Conservation (phyloP, 2,113 vertebrate species). For the Taurulus bubalis region DNA sequence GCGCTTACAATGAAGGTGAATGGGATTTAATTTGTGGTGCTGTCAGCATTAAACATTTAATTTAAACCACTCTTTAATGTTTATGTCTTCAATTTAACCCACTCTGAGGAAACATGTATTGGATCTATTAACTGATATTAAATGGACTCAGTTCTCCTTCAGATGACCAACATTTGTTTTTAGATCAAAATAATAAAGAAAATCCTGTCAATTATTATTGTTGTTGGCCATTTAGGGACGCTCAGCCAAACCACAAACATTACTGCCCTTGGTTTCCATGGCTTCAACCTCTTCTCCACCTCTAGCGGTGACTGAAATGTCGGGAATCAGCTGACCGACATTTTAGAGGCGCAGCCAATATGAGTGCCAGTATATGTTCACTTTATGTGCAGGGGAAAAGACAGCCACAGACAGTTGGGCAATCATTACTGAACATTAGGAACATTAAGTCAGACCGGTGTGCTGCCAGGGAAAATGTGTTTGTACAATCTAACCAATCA, state of each 20-base stretch:
- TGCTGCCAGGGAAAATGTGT: constrained; percentile 23
- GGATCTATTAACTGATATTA: not conserved
- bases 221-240: constrained; percentile 27
- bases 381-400: constrained; percentile 4
- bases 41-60: not conserved
- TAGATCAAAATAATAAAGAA: constrained; percentile 4
- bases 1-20: not conserved
- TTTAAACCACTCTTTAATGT: not conserved
- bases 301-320: constrained; percentile 15
- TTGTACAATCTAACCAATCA: constrained; percentile 23
- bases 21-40: not conserved
- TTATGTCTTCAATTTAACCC: not conserved
- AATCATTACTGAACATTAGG: constrained; percentile 28
- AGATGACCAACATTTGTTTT: not conserved
- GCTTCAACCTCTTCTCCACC: constrained; percentile 28
- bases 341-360: constrained; percentile 41
- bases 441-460: constrained; percentile 17
- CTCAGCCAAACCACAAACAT: constrained; percentile 38
- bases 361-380: not conserved
- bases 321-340: constrained; percentile 17
- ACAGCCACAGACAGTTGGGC: constrained; percentile 1
- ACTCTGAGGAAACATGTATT: not conserved
- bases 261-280: constrained; percentile 45
- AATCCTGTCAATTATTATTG: constrained; percentile 22
- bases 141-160: not conserved